Conservation (phyloP, 2,888 invertebrate genomes). For the Drosophila sordidula region DNA sequence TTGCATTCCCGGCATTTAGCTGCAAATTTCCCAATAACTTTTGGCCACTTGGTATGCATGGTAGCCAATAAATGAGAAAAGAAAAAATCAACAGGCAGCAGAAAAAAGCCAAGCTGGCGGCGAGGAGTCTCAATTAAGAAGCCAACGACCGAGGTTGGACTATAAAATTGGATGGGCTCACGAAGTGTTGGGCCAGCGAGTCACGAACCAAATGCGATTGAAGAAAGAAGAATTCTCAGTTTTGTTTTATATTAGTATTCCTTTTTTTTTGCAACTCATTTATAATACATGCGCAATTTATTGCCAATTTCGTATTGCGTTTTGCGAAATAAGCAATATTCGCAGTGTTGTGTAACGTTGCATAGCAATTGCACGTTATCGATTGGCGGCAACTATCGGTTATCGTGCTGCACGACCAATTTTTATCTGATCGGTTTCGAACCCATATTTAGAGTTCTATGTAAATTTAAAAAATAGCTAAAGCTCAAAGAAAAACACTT, state of each 20-base stretch:
- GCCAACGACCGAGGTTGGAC: conserved; percentile 55
- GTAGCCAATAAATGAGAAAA: conserved; percentile 17
- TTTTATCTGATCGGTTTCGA: background rate
- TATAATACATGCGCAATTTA: background rate
- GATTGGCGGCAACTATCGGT: background rate
- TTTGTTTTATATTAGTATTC: background rate
- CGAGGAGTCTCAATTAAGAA: conserved; percentile 45
- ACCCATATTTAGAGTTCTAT: background rate
- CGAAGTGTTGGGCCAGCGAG: conserved; percentile 40
- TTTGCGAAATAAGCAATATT: background rate
- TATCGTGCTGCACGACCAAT: too few species aligned
- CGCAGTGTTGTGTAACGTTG: conserved; percentile 10
- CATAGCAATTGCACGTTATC: background rate
- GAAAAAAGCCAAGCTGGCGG: background rate
- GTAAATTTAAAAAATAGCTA: too few species aligned
- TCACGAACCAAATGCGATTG: conserved; percentile 45
- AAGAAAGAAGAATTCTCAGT: conserved; percentile 39
- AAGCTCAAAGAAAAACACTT: too few species aligned
- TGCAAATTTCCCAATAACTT: conserved; percentile 51
- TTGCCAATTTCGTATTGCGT: background rate
- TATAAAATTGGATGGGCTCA: conserved; percentile 55
- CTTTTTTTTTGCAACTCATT: background rate
- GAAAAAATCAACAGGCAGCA: background rate
- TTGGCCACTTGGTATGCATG: conserved; percentile 51
- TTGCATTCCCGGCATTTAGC: conserved; percentile 18